Percentiles rank a stretch among this genome's conserved stretches.
Evolutionary conservation across 2,797 vertebrate species (phyloP).

Genomic region (Sus cebifrons): DNA sequence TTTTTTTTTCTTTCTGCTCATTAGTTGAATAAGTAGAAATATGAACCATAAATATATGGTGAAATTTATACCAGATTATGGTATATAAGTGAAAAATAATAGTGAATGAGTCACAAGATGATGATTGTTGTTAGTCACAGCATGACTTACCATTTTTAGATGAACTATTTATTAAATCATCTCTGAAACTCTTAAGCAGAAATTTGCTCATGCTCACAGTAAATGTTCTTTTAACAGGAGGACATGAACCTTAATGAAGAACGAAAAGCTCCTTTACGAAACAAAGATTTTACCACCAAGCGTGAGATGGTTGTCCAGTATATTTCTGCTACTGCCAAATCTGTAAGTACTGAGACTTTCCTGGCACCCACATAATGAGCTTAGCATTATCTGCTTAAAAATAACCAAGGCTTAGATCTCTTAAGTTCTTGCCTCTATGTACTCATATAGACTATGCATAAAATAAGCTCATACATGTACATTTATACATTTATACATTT

Average conservation of each 20-base stretch:
- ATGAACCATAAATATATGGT: not conserved
- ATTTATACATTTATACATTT: too few species aligned
- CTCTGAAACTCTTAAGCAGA: slow-evolving; percentile 60
- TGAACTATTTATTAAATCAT: not conserved
- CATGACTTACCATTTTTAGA: slow-evolving; percentile 48
- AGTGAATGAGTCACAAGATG: slow-evolving; percentile 7
- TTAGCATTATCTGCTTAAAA: slow-evolving; percentile 85
- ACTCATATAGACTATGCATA: slow-evolving; percentile 67
- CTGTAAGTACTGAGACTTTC: slow-evolving; percentile 94
- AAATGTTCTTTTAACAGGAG: slow-evolving; percentile 92
- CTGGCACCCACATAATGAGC: slow-evolving; percentile 83
- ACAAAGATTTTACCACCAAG: slow-evolving; percentile 97
- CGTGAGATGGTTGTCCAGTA: slow-evolving; percentile 99
- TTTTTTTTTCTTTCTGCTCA: slow-evolving; percentile 57
- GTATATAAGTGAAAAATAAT: slow-evolving; percentile 47
- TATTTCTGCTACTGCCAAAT: slow-evolving; percentile 99
- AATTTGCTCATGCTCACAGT: slow-evolving; percentile 50
- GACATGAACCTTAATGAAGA: slow-evolving; percentile 99
- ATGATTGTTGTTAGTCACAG: slow-evolving; percentile 4
- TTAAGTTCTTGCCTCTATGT: slow-evolving; percentile 82
- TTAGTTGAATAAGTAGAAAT: slow-evolving; percentile 26
- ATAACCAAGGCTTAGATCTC: slow-evolving; percentile 83
- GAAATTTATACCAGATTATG: slow-evolving; percentile 24
- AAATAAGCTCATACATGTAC: not conserved
- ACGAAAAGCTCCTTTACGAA: slow-evolving; percentile 96